These are phyloP conservation scores for Aphelinus certus DNA, from an alignment of 1,140 invertebrate genomes.

Conservation along the genomic window DNA sequence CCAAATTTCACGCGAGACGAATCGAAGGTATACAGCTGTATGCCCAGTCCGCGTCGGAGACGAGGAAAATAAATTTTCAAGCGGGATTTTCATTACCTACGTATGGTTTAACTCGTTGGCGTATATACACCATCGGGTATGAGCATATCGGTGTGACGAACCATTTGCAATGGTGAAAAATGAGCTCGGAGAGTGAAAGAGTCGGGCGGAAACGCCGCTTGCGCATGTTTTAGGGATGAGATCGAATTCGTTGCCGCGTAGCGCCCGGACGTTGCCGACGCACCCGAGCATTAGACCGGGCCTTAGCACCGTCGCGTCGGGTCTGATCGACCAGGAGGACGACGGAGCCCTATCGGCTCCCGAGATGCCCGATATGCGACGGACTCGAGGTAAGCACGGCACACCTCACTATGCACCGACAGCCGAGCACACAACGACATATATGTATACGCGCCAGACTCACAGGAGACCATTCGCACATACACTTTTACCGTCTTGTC, in stretches of 20 bases:
- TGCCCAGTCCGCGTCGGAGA: not conserved
- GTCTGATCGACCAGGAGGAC: conserved; percentile 77
- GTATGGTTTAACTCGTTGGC: no score
- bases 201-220: conserved; percentile 27
- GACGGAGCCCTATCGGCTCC: conserved; percentile 85
- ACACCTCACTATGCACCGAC: not conserved
- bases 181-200: conserved; percentile 33
- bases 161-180: not conserved
- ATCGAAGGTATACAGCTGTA: conserved; percentile 17
- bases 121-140: no score
- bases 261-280: conserved; percentile 62
- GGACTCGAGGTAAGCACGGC: conserved; percentile 68
- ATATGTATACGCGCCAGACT: not conserved
- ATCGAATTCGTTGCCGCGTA: conserved; percentile 66
- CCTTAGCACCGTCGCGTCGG: conserved; percentile 65
- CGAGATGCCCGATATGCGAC: conserved; percentile 76
- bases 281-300: conserved; percentile 61
- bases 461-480: no score
- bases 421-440: not conserved
- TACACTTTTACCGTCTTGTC: no score
- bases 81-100: no score
- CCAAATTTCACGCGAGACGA: no score
- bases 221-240: conserved; percentile 54
- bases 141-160: no score
- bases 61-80: not conserved